Base-by-base conservation (phyloP, 2,888 invertebrate genomes). In the Rhimphoctona megacephalus region DNA sequence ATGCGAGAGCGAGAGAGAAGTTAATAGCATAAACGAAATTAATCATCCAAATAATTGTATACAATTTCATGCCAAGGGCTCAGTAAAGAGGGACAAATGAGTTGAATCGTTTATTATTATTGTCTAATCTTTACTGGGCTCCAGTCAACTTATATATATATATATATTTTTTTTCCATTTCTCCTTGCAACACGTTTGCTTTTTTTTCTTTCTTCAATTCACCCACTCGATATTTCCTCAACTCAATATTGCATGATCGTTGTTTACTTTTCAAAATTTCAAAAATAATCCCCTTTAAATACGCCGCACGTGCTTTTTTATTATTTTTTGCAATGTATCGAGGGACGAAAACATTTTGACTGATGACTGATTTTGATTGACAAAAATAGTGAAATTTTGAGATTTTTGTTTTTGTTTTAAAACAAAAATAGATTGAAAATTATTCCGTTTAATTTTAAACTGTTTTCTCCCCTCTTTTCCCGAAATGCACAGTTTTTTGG, bases 21-120 rank as follows among this genome's bases (percentile, higher is more conserved):
- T 91, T 86, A 91, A 92, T 91, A 92, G 93, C 89, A 93, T 93
- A 93, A 93, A 93, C 90, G 88, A 91, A 92, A 90, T 93, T 90
- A 92, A 89, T 92, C 91, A 92, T 93, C 89, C 87, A 88, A 92
- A 91, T 88, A 80, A 91, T 92, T 92, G 91, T 93, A 92, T 88
- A 89, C 92, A 91, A 93, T 93, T 93, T 93, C 90, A 91, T 90
- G 87, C 87, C 81, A 90, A 77, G 85, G 88, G 87, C 89, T 90
- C 91, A 91, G 91, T 90, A 87, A 87, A 89, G 87, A 87, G 43
- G 46, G 22, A 72, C 74, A 72, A 64, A 77, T 85, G 84, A 61
- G 80, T 78, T 74, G 17, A 82, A 76, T 73, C 52, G 72, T 78
- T 61, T 30, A 66, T 77, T 76, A 33, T 36, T 39, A 49, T 80